Evolutionary conservation across 2,797 vertebrate genomes (phyloP).

Genomic region (Sternarchorhynchus goeldii): DNA sequence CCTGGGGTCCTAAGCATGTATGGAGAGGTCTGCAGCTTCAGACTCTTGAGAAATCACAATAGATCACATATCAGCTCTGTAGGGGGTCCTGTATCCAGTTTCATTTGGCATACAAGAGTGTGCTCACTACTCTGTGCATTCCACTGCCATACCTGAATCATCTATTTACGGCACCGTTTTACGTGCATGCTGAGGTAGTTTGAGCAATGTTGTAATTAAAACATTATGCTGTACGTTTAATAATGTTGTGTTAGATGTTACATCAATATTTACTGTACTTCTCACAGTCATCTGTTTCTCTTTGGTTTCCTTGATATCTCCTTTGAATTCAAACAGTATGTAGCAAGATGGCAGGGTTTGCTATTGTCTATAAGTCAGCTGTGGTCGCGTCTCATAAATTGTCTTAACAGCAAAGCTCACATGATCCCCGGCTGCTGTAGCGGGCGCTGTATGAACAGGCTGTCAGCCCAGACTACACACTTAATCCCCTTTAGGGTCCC

Average conservation of each 20-base stretch:
- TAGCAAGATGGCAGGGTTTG: neutral
- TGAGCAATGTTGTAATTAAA: too few species aligned
- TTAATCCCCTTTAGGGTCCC: slow-evolving; percentile 69
- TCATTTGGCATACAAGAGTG: slow-evolving; percentile 1
- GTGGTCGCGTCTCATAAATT: slow-evolving; percentile 52
- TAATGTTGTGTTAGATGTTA: too few species aligned
- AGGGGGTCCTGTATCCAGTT: slow-evolving; percentile 29
- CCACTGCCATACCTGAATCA: too few species aligned
- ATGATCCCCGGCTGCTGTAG: slow-evolving; percentile 52
- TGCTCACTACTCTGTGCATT: too few species aligned
- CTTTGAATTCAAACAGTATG: neutral
- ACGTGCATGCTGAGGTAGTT: too few species aligned
- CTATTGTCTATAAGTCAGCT: slow-evolving; percentile 38
- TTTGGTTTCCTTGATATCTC: neutral
- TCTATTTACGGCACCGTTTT: too few species aligned
- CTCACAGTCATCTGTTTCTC: neutral
- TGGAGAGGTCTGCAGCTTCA: slow-evolving; percentile 18
- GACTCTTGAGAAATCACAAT: slow-evolving; percentile 36
- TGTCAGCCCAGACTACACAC: slow-evolving; percentile 63
- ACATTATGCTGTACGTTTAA: too few species aligned
- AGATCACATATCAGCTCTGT: slow-evolving; percentile 8
- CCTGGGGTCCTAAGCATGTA: slow-evolving; percentile 24
- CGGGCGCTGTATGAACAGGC: slow-evolving; percentile 65
- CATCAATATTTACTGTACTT: too few species aligned
- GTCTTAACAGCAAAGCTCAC: slow-evolving; percentile 52